A percentile compares a stretch with the other conserved stretches of the same genome.
phyloP scores from a whole-genome alignment of 2,888 invertebrate genomes.

The Pristionchus japonicus region DNA sequence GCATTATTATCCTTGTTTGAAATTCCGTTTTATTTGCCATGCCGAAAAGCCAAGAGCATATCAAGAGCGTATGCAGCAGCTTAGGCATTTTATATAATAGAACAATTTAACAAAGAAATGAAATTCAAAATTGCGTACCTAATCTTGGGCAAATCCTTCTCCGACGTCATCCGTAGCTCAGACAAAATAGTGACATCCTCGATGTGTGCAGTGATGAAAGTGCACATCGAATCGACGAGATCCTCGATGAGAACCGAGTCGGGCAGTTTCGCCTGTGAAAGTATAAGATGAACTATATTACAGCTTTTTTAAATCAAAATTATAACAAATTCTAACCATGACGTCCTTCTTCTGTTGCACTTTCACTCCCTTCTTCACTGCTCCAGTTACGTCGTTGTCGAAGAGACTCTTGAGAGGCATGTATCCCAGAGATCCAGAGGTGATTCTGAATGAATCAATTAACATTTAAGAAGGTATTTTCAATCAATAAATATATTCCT shows the following conservation, averaged over 20 bases:
- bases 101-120: background rate
- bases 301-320: background rate
- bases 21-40: no score
- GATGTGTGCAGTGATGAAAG: constrained; percentile 30
- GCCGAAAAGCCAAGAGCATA: no score
- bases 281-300: background rate
- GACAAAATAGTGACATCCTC: constrained; percentile 36
- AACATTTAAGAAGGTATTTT: no score
- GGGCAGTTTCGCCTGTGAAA: constrained; percentile 1
- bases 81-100: no score
- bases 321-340: background rate
- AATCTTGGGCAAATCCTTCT: background rate
- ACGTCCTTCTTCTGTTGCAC: background rate
- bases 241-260: constrained; percentile 42
- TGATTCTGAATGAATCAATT: background rate
- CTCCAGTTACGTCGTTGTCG: background rate
- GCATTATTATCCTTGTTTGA: no score
- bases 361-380: background rate
- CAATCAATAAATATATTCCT: no score
- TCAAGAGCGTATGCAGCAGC: no score
- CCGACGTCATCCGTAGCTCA: constrained; percentile 15
- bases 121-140: background rate
- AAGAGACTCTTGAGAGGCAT: constrained; percentile 28
- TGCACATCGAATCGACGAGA: constrained; percentile 35
- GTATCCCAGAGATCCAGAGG: background rate